Base-by-base conservation (phyloP, 2,113 vertebrate species). In the Nicator chloris region DNA sequence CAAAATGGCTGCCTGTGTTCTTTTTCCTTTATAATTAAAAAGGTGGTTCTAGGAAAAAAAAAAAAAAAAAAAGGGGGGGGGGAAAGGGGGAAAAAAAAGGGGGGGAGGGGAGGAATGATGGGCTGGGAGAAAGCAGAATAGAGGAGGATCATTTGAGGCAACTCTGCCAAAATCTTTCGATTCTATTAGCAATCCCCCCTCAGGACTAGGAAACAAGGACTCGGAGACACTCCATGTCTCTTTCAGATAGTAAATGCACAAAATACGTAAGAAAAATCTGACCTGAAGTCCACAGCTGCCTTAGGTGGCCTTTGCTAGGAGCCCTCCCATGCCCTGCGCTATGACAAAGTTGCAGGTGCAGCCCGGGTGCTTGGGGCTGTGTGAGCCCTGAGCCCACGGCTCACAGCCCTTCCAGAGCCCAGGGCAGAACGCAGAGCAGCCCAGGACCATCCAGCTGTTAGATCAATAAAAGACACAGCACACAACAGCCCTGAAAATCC, bases 121-220 rank as follows among this genome's bases (percentile, higher is more conserved):
- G 8, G 10, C 8, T 13, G 18, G 2, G 15, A 50, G 44, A 73
- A 57, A 49, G 44, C 16, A 68, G 91, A 92, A 49, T 30, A 75
- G 27, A 83, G 30, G 9, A 90, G 42, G 27, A 80, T 86, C 70
- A 56, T 91, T 94, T 85, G 88, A 77, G 51, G 23, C 22, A 86
- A 83, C 82, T 80, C 81, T 80, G 66, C 23, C 49, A 85, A 86
- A 96, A 96, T 81, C 81, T 87, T 80, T 89, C 57, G n/a, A 75
- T 81, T 87, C 66, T 88, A 84, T 84, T 94, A 79, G 42, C 77
- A 90, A 56, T 51, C 12, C 11, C 44, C 30, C 20, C 69, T 53
- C 26, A 50, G 50, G 65, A 82, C 30, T n/a, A 56, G 35, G 27
- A 82, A 68, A 30, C 35, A 85, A 80, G 44, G 23, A 85, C 78